A percentile compares a stretch with the other conserved stretches of the same genome.
These are phyloP conservation scores for Torymus tubicola DNA, from an alignment of 2,888 invertebrate species.

Conservation along the genomic window DNA sequence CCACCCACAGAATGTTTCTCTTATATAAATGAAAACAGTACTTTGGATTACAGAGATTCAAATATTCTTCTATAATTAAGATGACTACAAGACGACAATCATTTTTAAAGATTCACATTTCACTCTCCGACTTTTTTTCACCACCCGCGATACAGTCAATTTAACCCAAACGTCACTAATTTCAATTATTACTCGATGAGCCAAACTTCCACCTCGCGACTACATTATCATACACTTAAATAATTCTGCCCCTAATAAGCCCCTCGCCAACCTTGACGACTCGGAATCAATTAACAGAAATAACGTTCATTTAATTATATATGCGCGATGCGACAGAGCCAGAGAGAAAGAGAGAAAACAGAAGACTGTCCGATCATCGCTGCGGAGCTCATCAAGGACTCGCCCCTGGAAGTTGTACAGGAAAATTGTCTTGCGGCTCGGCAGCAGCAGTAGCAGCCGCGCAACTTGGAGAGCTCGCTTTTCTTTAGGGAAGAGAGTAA, in stretches of 20 bases:
- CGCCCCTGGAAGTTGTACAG: slow-evolving; percentile 39
- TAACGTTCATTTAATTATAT: slow-evolving; percentile 28
- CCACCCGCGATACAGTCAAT: too few species aligned
- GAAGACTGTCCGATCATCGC: slow-evolving; percentile 4
- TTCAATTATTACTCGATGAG: too few species aligned
- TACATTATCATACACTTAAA: too few species aligned
- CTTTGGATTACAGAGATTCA: too few species aligned
- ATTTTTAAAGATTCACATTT: too few species aligned
- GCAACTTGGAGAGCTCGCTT: slow-evolving; percentile 8
- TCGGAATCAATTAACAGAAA: slow-evolving; percentile 21
- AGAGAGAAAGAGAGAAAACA: not conserved
- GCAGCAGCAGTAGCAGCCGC: slow-evolving; percentile 13
- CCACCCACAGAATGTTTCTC: too few species aligned
- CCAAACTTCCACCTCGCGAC: too few species aligned
- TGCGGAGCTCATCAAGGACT: slow-evolving; percentile 34
- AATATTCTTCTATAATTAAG: too few species aligned
- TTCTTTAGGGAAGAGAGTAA: slow-evolving; percentile 9
- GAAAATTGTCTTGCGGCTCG: slow-evolving; percentile 46
- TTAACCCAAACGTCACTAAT: too few species aligned
- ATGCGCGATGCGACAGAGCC: not conserved
- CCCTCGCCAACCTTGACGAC: not conserved
- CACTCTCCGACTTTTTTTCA: too few species aligned
- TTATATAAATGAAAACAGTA: too few species aligned
- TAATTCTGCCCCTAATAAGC: not conserved
- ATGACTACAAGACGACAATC: too few species aligned